Base-by-base conservation (phyloP, 2,797 vertebrate genomes). In the Lagorchestes hirsutus region DNA sequence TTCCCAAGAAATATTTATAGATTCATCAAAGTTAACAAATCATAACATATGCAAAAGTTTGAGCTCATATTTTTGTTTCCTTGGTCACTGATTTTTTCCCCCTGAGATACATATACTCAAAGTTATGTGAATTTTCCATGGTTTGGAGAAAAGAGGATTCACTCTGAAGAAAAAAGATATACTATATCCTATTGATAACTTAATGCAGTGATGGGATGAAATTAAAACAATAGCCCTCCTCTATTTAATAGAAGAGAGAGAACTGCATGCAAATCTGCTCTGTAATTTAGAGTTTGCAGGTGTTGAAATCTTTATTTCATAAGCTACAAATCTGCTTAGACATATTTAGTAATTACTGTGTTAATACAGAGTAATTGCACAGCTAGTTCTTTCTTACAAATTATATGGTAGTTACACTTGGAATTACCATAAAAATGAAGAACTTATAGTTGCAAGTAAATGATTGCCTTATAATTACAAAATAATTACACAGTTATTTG, bases 361-460 rank as follows among this genome's bases (percentile, higher is more conserved):
- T 98, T 98, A 99, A 98, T 98, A 98, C 98, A 98, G 97, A 96
- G 97, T 98, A 98, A 99, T 99, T 98, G 97, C 98, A 98, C 92
- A 93, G 96, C 98, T 98, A 98, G 98, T 98, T 98, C 96, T 97
- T 98, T 95, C 97, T 97, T 98, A 97, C 94, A 98, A 99, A 99
- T 99, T 98, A 98, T 97, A 98, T 98, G 97, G 98, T 98, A 98
- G 98, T 98, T 56, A 58, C 96, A 97, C 93, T 98, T 98, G 96
- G 96, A 98, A 99, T 98, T 98, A 97, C 95, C 97, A 98, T 98
- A 98, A 98, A 98, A 98, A 98, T 97, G 96, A 98, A 98, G 98
- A 98, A 97, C 50, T 94, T 98, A 96, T 98, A 98, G 98, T 98
- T 98, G 98, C 98, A 98, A 98, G 96, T 98, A 98, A 98, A 98